A percentile compares a stretch with the other conserved stretches of the same genome.
These are phyloP conservation scores for Genyomyrus donnyi DNA, from an alignment of 2,113 vertebrate species.

Conservation along the genomic window DNA sequence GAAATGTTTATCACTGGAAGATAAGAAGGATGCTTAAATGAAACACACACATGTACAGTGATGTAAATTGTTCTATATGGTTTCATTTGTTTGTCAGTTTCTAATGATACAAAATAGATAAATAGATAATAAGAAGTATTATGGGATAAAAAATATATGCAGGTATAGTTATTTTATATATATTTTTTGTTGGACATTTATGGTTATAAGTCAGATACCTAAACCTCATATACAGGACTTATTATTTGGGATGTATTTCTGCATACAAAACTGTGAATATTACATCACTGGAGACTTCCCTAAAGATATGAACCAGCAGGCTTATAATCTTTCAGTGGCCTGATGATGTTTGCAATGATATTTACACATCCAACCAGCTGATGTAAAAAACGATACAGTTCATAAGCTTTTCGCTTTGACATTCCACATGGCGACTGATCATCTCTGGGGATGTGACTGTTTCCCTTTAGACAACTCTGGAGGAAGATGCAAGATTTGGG, in stretches of 20 bases:
- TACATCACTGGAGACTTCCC: not conserved
- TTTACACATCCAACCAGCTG: not conserved
- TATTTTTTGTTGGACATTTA: not conserved
- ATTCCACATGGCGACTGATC: not conserved
- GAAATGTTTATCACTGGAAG: not conserved
- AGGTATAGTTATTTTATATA: not conserved
- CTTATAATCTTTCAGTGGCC: not conserved
- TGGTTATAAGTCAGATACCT: too few relatives aligned
- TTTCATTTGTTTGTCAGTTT: not conserved
- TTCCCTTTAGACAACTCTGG: not conserved
- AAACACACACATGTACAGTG: not conserved
- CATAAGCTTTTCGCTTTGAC: not conserved
- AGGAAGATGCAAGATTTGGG: not conserved
- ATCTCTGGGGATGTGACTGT: not conserved
- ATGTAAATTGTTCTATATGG: not conserved
- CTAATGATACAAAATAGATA: not conserved
- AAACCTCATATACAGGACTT: too few relatives aligned
- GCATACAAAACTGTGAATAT: not conserved
- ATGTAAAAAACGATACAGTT: not conserved
- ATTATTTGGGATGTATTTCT: not conserved
- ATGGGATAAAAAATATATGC: not conserved
- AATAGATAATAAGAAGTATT: not conserved
- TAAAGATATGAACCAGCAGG: not conserved
- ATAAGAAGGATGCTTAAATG: not conserved
- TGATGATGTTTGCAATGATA: not conserved